Evolutionary conservation across 2,888 invertebrate species (phyloP), one percentile per base, ranked within the genome.

Genomic region (Leucophenga montana): DNA sequence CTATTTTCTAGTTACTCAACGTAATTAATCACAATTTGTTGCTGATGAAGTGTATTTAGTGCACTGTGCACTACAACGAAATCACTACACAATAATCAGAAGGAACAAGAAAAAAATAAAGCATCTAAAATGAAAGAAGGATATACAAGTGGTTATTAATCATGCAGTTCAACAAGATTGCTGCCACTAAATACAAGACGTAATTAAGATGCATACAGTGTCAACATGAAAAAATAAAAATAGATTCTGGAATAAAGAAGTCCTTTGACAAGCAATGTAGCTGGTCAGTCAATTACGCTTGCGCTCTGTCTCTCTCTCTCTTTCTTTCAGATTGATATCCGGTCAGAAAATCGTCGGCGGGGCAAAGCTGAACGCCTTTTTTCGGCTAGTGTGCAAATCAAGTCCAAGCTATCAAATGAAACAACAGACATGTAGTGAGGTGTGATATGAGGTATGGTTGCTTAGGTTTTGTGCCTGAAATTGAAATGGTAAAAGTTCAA

Each of bases 21-120:
- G 62, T 64, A 78, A 79, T 79, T 79, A 78, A 78, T 79, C 77
- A 76, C 77, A 76, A 77, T 74, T 68, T 75, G 75, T 74, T 77
- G 71, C 73, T 71, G 59, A 31, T 66, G 66, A 66, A 66, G 66
- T 66, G 56, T 54, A 54, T 66, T 66, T 66, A 54, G 62, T 48
- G 20, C 61, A 20, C 27, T 59, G 33, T 59, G 27, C 27, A 59
- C 5, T 27, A 33, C 14, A 57, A 57, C 54, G 4, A 57, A 57
- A 57, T 11, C 8, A 8, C 33, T 33, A 33, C 33, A 33, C 8
- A 33, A 31, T 16, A n/a, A 59, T n/a, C 14, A 20, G 13, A 1
- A 31, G 16, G 3, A 57, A 31, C 31, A 31, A 57, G n/a, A 14
- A 33, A 33, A 8, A 3, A 20, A 56, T 27, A 27, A 56, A 56